These are phyloP conservation scores for Microctonus aethiopoides DNA, from an alignment of 2,888 invertebrate species.

Conservation along the genomic window DNA sequence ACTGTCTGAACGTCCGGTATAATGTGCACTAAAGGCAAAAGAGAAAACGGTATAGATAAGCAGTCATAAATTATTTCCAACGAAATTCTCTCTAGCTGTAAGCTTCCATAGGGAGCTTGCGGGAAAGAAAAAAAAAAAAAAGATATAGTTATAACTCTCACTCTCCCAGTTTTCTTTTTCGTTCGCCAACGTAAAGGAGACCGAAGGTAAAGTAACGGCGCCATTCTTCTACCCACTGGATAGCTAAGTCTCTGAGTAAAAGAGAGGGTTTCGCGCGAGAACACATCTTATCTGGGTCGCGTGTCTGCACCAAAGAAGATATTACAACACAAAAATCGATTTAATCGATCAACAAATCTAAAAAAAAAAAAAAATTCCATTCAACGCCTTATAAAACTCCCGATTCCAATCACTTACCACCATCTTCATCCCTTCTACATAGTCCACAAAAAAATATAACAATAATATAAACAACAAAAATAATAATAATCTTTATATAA, in stretches of 20 bases:
- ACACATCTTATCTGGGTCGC: constrained; percentile 11
- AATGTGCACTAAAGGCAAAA: background rate
- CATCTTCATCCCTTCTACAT: background rate
- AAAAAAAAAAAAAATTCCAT: background rate
- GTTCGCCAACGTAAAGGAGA: background rate
- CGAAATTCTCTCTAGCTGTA: constrained; percentile 8
- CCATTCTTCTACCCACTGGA: constrained; percentile 21
- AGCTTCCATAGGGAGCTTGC: background rate
- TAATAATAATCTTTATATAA: background rate
- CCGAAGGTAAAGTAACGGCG: constrained; percentile 14
- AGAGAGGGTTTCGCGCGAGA: constrained; percentile 1
- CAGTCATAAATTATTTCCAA: constrained; percentile 26
- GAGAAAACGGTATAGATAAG: constrained; percentile 21
- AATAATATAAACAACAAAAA: too few relatives aligned
- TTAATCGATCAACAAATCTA: background rate
- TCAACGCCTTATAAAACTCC: background rate
- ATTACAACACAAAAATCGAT: background rate
- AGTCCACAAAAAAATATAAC: background rate
- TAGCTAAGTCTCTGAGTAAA: constrained; percentile 3
- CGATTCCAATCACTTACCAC: background rate
- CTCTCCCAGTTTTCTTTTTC: background rate
- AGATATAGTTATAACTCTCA: background rate
- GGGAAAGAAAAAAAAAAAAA: background rate
- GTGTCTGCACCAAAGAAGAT: background rate
- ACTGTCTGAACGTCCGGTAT: background rate